A percentile compares a stretch with the other conserved stretches of the same genome.
phyloP scores from a whole-genome alignment of 2,797 vertebrate species.

The Helarctos malayanus region DNA sequence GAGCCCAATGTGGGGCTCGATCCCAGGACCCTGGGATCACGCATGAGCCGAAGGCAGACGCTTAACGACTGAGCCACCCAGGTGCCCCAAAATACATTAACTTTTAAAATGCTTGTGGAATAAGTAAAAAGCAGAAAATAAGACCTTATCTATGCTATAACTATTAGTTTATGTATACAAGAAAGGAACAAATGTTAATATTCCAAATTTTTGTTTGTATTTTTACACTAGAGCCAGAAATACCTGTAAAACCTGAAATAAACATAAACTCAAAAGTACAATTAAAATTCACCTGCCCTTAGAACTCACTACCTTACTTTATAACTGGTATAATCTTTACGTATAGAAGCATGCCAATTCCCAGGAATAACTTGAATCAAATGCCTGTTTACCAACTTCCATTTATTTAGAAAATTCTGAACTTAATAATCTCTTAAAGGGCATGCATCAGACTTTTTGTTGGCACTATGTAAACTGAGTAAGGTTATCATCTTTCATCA shows the following conservation, averaged over 20 bases:
- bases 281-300: constrained; percentile 32
- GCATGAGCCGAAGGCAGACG: neutral
- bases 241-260: constrained; percentile 5
- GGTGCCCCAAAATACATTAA: neutral
- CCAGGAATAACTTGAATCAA: neutral
- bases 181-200: constrained; percentile 19
- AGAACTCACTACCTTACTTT: constrained; percentile 10
- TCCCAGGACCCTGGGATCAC: neutral
- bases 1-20: neutral
- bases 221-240: constrained; percentile 35
- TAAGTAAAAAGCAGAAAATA: constrained; percentile 15
- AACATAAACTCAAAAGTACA: neutral
- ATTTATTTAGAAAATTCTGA: constrained; percentile 17
- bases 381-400: neutral
- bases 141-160: neutral
- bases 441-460: neutral
- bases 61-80: neutral
- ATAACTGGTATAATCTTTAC: constrained; percentile 29
- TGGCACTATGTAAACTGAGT: neutral
- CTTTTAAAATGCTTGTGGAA: neutral
- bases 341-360: neutral
- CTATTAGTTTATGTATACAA: neutral
- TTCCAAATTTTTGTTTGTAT: neutral
- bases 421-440: neutral
- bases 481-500: neutral